phyloP scores from a whole-genome alignment of 2,113 vertebrate species.

The Carassius auratus region DNA sequence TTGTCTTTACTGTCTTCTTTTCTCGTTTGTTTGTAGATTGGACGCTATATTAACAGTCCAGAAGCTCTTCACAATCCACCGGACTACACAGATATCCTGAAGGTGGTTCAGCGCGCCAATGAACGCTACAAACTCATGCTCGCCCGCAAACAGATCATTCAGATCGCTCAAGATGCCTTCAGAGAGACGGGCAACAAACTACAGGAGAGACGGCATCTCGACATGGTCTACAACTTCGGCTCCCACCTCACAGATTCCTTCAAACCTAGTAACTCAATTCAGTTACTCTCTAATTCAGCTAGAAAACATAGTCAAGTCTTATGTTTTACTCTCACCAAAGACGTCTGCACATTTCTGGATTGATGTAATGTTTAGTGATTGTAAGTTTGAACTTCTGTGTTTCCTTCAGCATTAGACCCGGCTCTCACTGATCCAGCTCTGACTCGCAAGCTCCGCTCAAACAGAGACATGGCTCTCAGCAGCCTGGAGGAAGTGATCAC shows the following conservation, averaged over 20 bases:
- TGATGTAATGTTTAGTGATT: neutral
- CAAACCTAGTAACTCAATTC: constrained; percentile 71
- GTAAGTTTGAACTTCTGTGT: neutral
- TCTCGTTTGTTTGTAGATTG: constrained; percentile 67
- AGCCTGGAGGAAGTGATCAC: constrained; percentile 83
- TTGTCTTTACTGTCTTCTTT: neutral
- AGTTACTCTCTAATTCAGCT: neutral
- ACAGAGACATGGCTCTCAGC: constrained; percentile 75
- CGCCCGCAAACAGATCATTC: constrained; percentile 75
- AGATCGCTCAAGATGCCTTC: constrained; percentile 86
- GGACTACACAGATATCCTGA: constrained; percentile 84
- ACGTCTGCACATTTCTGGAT: neutral
- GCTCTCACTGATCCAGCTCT: constrained; percentile 74
- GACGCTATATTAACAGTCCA: constrained; percentile 85
- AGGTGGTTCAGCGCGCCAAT: constrained; percentile 78
- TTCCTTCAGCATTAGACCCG: constrained; percentile 75
- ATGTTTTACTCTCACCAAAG: neutral
- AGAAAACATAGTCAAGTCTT: no score
- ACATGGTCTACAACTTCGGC: constrained; percentile 91
- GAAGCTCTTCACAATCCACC: constrained; percentile 80
- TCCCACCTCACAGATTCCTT: constrained; percentile 87
- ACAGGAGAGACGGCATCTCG: constrained; percentile 85
- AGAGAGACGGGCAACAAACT: constrained; percentile 82
- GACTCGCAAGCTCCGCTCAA: constrained; percentile 76
- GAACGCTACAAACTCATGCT: constrained; percentile 78